A percentile compares a stretch with the other conserved stretches of the same genome.
These are phyloP conservation scores for Mesorhabditis spiculigera DNA, from an alignment of 2,888 invertebrate species.

Conservation along the genomic window DNA sequence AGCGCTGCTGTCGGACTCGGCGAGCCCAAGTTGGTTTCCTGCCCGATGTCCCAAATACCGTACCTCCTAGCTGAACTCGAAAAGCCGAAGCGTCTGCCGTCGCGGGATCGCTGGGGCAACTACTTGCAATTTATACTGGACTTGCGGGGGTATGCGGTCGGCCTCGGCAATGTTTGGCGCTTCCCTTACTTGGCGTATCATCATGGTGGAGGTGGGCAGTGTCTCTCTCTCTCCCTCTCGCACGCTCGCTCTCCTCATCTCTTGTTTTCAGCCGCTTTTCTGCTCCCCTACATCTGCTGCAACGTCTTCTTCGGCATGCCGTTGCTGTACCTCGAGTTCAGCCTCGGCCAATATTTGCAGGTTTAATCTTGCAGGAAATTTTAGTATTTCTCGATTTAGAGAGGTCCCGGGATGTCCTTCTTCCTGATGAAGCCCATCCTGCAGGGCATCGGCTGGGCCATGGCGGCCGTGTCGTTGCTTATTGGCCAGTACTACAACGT, in stretches of 20 bases:
- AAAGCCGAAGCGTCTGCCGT: too few relatives aligned
- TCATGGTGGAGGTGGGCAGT: conserved; percentile 39
- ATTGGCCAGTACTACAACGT: conserved; percentile 94
- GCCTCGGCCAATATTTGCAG: conserved; percentile 50
- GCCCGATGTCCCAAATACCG: too few relatives aligned
- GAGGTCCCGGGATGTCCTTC: neutral
- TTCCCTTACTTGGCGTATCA: conserved; percentile 34
- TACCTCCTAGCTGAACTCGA: too few relatives aligned
- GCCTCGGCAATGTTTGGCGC: conserved; percentile 49
- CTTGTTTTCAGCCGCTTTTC: conserved; percentile 55
- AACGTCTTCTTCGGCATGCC: conserved; percentile 58
- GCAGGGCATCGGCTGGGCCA: conserved; percentile 78
- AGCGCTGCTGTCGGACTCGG: too few relatives aligned
- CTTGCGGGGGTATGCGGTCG: conserved; percentile 48
- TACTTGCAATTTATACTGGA: conserved; percentile 46
- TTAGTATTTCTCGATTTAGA: neutral
- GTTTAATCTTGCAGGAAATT: neutral
- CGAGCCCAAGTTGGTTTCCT: too few relatives aligned
- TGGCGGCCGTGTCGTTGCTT: conserved; percentile 87
- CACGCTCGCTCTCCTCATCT: too few relatives aligned
- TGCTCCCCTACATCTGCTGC: conserved; percentile 59
- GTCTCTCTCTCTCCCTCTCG: neutral
- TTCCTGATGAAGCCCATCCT: neutral
- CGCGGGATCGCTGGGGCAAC: conserved; percentile 20
- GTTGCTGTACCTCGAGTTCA: conserved; percentile 56